phyloP scores from a whole-genome alignment of 2,888 invertebrate species.

The Agriopis aurantiaria region DNA sequence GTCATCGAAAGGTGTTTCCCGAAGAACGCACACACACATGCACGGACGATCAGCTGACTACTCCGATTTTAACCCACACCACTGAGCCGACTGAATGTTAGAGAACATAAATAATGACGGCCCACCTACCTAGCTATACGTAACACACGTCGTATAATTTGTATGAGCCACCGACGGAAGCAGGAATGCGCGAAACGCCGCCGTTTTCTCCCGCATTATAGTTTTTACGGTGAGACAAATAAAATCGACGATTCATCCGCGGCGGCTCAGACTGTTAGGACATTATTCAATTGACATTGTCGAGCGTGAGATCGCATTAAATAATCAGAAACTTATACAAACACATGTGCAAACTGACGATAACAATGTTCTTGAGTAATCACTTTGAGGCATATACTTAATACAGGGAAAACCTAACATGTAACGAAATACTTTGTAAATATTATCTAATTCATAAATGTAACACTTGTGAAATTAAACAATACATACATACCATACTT shows the following conservation, averaged over 20 bases:
- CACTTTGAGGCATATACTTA: background rate
- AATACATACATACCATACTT: background rate
- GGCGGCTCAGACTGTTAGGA: slow-evolving; percentile 65
- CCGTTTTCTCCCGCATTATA: slow-evolving; percentile 73
- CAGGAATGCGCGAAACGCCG: slow-evolving; percentile 78
- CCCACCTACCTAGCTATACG: slow-evolving; percentile 85
- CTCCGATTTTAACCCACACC: slow-evolving; percentile 86
- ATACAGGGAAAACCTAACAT: slow-evolving; percentile 1
- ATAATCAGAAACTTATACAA: slow-evolving; percentile 77
- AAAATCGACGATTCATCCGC: slow-evolving; percentile 68
- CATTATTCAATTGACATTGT: slow-evolving; percentile 59
- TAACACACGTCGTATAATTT: slow-evolving; percentile 84
- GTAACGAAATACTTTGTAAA: background rate
- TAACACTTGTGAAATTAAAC: background rate
- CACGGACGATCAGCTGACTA: slow-evolving; percentile 81
- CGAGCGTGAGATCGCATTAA: slow-evolving; percentile 78
- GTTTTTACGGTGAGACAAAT: slow-evolving; percentile 73
- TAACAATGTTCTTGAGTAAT: slow-evolving; percentile 58
- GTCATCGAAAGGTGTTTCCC: slow-evolving; percentile 87
- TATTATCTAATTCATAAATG: background rate
- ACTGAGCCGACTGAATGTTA: slow-evolving; percentile 76
- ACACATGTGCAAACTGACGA: slow-evolving; percentile 60
- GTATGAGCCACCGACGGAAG: slow-evolving; percentile 78
- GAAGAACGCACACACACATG: slow-evolving; percentile 81
- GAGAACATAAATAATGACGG: slow-evolving; percentile 87